phyloP scores from a whole-genome alignment of 1,140 invertebrate species.

The Oncopeltus fasciatus region DNA sequence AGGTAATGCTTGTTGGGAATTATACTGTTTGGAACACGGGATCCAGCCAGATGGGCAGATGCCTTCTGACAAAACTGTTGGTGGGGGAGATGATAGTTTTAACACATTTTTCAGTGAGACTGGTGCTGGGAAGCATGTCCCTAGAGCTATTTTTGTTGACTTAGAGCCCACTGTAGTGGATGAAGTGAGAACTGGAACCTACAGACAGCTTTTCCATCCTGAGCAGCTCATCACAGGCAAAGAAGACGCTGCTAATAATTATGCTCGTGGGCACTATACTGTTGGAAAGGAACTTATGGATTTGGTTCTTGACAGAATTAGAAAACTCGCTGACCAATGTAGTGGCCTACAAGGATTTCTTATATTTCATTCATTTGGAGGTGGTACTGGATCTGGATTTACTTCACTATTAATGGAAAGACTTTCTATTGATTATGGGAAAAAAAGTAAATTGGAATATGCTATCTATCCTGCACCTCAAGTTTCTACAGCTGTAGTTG shows the following conservation, averaged over 20 bases:
- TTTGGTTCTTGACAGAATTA: constrained; percentile 55
- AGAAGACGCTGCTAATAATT: constrained; percentile 65
- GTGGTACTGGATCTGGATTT: constrained; percentile 70
- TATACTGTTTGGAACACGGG: too few species aligned
- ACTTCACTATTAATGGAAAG: constrained; percentile 52
- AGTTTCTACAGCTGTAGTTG: constrained; percentile 67
- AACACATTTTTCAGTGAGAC: constrained; percentile 38
- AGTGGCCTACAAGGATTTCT: constrained; percentile 66
- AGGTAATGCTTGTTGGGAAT: too few species aligned
- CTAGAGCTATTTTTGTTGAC: constrained; percentile 49
- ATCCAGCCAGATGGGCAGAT: too few species aligned
- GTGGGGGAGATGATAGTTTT: constrained; percentile 60
- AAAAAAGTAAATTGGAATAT: constrained; percentile 54
- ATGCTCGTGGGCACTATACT: constrained; percentile 77
- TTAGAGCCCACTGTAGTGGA: constrained; percentile 53
- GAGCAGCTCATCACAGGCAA: constrained; percentile 48
- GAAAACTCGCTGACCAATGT: constrained; percentile 71
- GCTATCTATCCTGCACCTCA: constrained; percentile 56
- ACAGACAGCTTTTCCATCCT: constrained; percentile 44
- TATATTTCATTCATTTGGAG: constrained; percentile 79
- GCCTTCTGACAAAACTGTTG: too few species aligned
- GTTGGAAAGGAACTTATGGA: constrained; percentile 80
- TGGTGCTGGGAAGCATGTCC: constrained; percentile 45
- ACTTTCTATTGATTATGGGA: constrained; percentile 49
- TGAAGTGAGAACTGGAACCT: constrained; percentile 43